Base-by-base conservation (phyloP, 2,113 vertebrate species). In the Melanotaenia duboulayi region DNA sequence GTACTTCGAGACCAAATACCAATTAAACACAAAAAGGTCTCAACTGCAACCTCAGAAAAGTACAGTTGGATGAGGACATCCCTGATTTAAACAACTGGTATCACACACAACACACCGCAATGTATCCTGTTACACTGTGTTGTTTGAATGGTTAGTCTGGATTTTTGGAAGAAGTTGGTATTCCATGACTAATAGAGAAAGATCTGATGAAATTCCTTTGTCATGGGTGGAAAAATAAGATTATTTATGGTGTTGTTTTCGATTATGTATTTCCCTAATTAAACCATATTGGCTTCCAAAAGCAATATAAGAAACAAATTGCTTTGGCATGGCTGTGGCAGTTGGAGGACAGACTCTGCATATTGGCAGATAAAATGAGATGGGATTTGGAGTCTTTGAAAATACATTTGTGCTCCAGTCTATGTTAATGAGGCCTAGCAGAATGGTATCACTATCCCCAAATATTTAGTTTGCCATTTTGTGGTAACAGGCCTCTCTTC, bases 231-330 rank as follows among this genome's bases (percentile, higher is more conserved):
- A 67, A 86, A 83, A 67, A 76, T 70, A 67, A 55, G 78, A 86
- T 93, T 93, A 92, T 91, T 90, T 89, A 92, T 90, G 90, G 81
- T 87, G 88, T 92, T 91, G 87, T 93, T 92, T 90, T 89, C 89
- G 79, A 81, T 85, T 90, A 86, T 82, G 89, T 88, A 90, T 90
- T 91, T 70, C 74, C 80, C 91, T 91, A 91, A 93, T 94, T 93
- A 92, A 91, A 93, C 90, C 87, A 86, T 82, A 89, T 91, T 79
- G 83, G 83, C 82, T 86, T 91, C 87, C 90, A 91, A 91, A 89
- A 87, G 88, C 87, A 90, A 90, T 87, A 85, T 87, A 82, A 85
- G 73, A 90, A 89, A 92, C 93, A 93, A 91, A 93, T 92, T 90
- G 88, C 80, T 91, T 91, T 92, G 90, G 87, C 83, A 86, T 91